Conservation (phyloP, 2,113 vertebrate genomes). For the Montifringilla adamsi region DNA sequence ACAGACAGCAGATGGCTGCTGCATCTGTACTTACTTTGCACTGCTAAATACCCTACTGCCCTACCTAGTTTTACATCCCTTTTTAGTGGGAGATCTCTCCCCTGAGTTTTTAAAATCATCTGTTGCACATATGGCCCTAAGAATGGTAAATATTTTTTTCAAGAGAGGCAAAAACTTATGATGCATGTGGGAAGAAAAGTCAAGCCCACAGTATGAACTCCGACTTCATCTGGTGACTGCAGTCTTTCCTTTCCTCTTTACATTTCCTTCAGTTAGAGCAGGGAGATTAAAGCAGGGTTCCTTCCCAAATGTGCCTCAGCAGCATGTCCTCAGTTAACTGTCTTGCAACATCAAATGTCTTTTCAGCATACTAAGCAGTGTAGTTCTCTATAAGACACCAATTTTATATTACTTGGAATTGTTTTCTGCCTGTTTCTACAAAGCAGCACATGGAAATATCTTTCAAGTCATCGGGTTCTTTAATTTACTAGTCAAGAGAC, state of each 20-base stretch:
- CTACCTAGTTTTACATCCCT: constrained; percentile 19
- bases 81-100: neutral
- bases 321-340: constrained; percentile 1
- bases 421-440: constrained; percentile 19
- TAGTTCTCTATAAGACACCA: neutral
- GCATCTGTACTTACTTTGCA: constrained; percentile 37
- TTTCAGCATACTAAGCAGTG: neutral
- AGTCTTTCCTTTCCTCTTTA: neutral
- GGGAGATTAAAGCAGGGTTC: neutral
- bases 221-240: neutral
- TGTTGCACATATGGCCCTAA: constrained; percentile 19
- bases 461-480: neutral
- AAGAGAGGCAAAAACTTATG: neutral
- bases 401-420: constrained; percentile 17
- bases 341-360: constrained; percentile 12
- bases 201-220: neutral
- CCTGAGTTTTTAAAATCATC: constrained; percentile 20
- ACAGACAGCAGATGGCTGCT: constrained; percentile 45
- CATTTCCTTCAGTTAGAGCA: neutral
- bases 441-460: neutral
- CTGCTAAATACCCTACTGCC: constrained; percentile 36
- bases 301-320: constrained; percentile 12
- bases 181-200: neutral
- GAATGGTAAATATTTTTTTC: neutral
- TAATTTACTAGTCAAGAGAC: constrained; percentile 10